These are phyloP conservation scores for Syrmaticus mikado DNA, from an alignment of 2,113 vertebrate species.

Conservation along the genomic window DNA sequence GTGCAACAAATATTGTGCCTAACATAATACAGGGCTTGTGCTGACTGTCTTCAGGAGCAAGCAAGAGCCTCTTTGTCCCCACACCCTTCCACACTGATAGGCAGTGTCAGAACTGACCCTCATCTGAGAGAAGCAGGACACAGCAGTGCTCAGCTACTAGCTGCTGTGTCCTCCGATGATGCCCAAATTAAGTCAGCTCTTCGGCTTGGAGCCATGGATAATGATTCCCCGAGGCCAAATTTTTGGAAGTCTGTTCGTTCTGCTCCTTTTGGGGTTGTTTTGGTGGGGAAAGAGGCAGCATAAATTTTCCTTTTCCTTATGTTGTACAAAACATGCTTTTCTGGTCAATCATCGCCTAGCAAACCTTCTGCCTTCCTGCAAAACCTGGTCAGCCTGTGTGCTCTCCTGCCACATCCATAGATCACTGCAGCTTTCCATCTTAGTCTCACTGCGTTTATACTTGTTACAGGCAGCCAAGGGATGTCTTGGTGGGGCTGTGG, in stretches of 20 bases:
- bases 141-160: neutral
- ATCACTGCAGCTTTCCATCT: neutral
- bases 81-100: neutral
- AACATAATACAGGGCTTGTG: neutral
- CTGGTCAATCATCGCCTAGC: neutral
- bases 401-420: accelerated
- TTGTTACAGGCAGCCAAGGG: neutral
- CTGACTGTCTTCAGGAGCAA: neutral
- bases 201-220: neutral
- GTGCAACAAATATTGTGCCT: neutral
- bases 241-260: neutral
- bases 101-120: neutral
- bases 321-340: neutral
- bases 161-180: neutral
- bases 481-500: neutral
- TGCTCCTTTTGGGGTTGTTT: neutral
- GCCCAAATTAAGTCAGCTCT: neutral
- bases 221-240: neutral
- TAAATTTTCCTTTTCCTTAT: neutral
- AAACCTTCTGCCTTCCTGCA: neutral
- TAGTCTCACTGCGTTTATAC: neutral
- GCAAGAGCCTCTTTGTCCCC: neutral
- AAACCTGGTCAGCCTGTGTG: neutral
- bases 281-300: neutral
- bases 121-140: accelerated